Evolutionary conservation across 2,888 invertebrate genomes (phyloP), one percentile per base, ranked within the genome.

Genomic region (Ceraclea dissimilis): DNA sequence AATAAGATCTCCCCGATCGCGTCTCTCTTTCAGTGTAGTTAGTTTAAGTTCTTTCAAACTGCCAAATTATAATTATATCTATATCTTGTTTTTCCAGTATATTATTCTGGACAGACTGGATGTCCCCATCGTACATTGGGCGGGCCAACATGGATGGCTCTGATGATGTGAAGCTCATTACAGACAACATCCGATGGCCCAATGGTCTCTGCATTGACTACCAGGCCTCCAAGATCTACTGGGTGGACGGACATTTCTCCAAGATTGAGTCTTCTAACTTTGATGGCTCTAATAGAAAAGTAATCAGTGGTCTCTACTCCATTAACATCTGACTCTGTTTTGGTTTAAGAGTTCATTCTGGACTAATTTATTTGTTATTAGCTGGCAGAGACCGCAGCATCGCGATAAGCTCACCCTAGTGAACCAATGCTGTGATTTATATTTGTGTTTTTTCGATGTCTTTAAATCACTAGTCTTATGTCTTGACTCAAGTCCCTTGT

Each of bases 61-160:
- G 33, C 10, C 10, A 44, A n/a, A 44, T 44, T n/a, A 16, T 16
- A 44, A 47, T 8, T 8, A 18, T n/a, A n/a, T n/a, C n/a, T n/a
- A n/a, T n/a, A n/a, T n/a, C n/a, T n/a, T n/a, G n/a, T n/a, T n/a
- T 8, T 66, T 70, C 51, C 66, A 91, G 91, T 2, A 74, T 79
- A 64, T 87, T 97, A 84, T 96, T 85, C 72, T 97, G 95, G 94
- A 85, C 90, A 1, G 94, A 96, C 70, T 93, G 91, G 89, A 90
- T 90, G 2, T 65, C 71, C 0, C 75, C 72, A 10, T 82, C 88
- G 0, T 79, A 86, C 66, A 93, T 97, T 63, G 88, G 86, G 63
- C 74, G 79, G 8, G 83, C 93, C 6, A 80, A 82, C 6, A 93
- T 97, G 95, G 92, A 97, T 70, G 97, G 96, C 2, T 73, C 79